Percentiles rank a stretch among this genome's conserved stretches.
Conservation (phyloP, 2,888 invertebrate species). For the Drosophila pegasa region DNA sequence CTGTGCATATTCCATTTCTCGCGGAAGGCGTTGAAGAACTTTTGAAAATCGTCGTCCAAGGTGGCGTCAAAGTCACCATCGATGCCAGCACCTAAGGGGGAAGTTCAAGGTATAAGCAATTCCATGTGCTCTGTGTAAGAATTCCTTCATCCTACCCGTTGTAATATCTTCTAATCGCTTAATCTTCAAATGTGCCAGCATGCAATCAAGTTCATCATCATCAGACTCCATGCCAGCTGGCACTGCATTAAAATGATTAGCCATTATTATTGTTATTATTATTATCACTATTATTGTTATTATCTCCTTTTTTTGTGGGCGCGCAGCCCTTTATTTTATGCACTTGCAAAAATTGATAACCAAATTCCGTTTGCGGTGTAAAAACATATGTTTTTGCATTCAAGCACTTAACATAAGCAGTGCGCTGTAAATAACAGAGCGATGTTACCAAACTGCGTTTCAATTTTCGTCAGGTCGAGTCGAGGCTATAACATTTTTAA, state of each 20-base stretch:
- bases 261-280: conserved; percentile 43
- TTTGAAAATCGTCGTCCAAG: conserved; percentile 68
- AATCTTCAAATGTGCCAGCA: conserved; percentile 80
- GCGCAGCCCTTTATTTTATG: conserved; percentile 35
- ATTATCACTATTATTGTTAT: not conserved
- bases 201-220: conserved; percentile 66
- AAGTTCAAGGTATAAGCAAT: not conserved
- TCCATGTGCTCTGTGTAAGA: not conserved
- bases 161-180: conserved; percentile 84
- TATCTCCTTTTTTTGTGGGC: conserved; percentile 42
- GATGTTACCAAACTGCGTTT: not conserved
- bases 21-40: conserved; percentile 79
- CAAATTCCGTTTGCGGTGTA: conserved; percentile 37
- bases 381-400: conserved; percentile 33
- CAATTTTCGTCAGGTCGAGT: not conserved
- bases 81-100: conserved; percentile 77
- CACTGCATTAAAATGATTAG: conserved; percentile 42
- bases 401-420: conserved; percentile 8
- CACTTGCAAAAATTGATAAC: conserved; percentile 49
- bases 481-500: not conserved
- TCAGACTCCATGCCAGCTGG: conserved; percentile 83
- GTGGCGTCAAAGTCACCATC: conserved; percentile 82
- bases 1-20: conserved; percentile 80
- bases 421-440: conserved; percentile 14
- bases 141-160: conserved; percentile 51